Evolutionary conservation across 2,888 invertebrate genomes (phyloP), one percentile per base, ranked within the genome.

Genomic region (Spodoptera exigua): DNA sequence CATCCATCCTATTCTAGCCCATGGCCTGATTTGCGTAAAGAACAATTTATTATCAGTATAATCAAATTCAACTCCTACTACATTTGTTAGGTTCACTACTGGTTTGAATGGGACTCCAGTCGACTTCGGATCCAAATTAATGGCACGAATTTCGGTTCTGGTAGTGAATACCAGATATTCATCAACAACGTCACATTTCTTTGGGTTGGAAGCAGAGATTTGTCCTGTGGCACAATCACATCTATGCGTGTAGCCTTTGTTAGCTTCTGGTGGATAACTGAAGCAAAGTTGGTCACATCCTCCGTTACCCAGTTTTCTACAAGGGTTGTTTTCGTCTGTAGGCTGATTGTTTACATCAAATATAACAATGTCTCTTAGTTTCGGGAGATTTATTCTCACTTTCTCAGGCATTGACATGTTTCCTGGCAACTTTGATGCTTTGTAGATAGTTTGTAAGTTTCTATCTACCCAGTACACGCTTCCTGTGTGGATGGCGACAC

Each of bases 281-380:
- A 99, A 99, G 87, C 99, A 99, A 0, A 99, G 95, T 83, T 99
- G 99, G 47, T 98, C 97, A 86, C 99, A 99, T 13, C 97, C 97
- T 0, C 97, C 97, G 77, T 97, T 97, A 0, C 96, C 96, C 0
- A 95, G 91, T 75, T 96, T 95, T 14, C 95, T 94, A 81, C 98
- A 98, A 0, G 98, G 98, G 83, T 98, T 98, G 13, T 94, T 96
- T 11, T 97, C 96, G 78, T 97, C 98, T 0, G 93, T 90, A 0
- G 99, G 99, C 87, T 99, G 99, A 81, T 97, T 97, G 66, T 96
- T 96, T 3, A 96, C 95, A 82, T 99, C 98, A 84, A 97, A 99
- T 68, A 99, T 98, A 0, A 97, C 97, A 57, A 99, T 98, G 81
- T 99, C 99, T 18, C 98, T 95, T 7, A 99, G 90, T 83, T 97